A percentile compares a stretch with the other conserved stretches of the same genome.
phyloP scores from a whole-genome alignment of 2,888 invertebrate genomes.

The Lypha dubia region DNA sequence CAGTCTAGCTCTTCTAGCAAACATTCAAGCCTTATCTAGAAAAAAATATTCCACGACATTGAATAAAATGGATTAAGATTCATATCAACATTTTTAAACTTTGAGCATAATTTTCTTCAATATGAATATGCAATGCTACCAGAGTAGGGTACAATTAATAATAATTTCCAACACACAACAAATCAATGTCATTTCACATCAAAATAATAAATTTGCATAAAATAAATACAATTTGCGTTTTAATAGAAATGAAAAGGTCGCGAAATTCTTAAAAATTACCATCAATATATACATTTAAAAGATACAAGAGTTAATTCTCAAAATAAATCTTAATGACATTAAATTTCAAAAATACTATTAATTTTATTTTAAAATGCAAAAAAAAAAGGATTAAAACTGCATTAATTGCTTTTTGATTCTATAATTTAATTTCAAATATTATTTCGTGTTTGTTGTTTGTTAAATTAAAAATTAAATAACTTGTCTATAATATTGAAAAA shows the following conservation, averaged over 20 bases:
- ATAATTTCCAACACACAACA: slow-evolving; percentile 36
- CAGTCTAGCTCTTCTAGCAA: too few relatives aligned
- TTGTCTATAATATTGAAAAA: too few relatives aligned
- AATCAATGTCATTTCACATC: slow-evolving; percentile 65
- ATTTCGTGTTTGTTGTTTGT: not conserved
- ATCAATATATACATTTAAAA: slow-evolving; percentile 11
- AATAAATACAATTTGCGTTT: slow-evolving; percentile 27
- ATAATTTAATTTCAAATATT: slow-evolving; percentile 15
- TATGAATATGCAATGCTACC: not conserved
- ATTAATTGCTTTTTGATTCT: slow-evolving; percentile 35
- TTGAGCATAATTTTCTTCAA: not conserved
- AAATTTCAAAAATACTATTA: slow-evolving; percentile 42
- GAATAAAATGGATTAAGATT: too few relatives aligned
- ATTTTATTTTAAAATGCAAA: slow-evolving; percentile 28
- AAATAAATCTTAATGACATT: slow-evolving; percentile 62
- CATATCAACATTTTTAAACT: too few relatives aligned
- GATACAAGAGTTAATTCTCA: slow-evolving; percentile 21
- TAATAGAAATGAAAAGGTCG: slow-evolving; percentile 58
- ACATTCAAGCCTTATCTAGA: too few relatives aligned
- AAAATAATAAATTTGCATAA: slow-evolving; percentile 39
- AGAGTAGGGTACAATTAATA: slow-evolving; percentile 42
- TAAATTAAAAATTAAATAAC: not conserved
- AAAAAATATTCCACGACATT: too few relatives aligned
- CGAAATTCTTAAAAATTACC: slow-evolving; percentile 14
- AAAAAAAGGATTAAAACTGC: slow-evolving; percentile 38